phyloP scores from a whole-genome alignment of 2,888 invertebrate species.

The Pantelozetes paolii region DNA sequence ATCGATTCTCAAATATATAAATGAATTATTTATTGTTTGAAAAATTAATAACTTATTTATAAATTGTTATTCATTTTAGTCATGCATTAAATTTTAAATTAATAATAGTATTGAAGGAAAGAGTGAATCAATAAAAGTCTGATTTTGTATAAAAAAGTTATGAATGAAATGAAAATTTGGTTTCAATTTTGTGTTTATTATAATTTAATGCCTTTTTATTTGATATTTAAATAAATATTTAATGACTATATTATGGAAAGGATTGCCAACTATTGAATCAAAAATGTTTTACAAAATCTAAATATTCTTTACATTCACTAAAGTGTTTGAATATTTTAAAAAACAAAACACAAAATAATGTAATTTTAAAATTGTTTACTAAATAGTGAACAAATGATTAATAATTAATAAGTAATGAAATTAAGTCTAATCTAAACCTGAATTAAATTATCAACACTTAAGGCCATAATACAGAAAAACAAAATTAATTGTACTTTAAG shows the following conservation, averaged over 20 bases:
- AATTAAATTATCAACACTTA: conserved; percentile 4
- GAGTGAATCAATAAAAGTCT: background rate
- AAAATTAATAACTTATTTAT: background rate
- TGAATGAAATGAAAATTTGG: background rate
- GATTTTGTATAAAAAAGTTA: background rate
- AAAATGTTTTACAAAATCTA: background rate
- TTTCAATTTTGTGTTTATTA: conserved; percentile 12
- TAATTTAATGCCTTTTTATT: conserved; percentile 24
- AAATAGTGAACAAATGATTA: background rate
- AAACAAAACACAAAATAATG: background rate
- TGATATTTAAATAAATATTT: conserved; percentile 27
- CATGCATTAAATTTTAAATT: conserved; percentile 5
- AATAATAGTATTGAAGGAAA: background rate
- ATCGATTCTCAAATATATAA: background rate
- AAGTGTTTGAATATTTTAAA: background rate
- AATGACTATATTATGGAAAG: conserved; percentile 18
- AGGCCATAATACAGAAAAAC: background rate
- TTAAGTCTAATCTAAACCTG: background rate
- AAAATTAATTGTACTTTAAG: background rate
- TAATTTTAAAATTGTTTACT: background rate
- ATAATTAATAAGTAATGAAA: conserved; percentile 1
- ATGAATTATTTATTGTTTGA: background rate
- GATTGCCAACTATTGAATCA: conserved; percentile 1
- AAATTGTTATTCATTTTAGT: background rate
- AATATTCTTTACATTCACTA: background rate